Evolutionary conservation across 2,888 invertebrate species (phyloP), one percentile per base, ranked within the genome.

Genomic region (Drosophila falleni): DNA sequence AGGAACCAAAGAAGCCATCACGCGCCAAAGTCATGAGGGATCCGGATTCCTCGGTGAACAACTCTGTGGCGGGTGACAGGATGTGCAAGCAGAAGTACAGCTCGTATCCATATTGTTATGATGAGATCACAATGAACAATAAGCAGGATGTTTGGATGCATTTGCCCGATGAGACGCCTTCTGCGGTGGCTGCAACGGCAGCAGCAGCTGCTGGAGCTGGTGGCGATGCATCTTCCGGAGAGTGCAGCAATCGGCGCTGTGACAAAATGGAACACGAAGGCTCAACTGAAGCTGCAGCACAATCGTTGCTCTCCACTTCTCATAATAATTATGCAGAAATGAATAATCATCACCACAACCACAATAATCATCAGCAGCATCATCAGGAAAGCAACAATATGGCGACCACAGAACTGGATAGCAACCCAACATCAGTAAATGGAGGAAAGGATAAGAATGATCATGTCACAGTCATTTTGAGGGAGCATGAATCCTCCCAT

Each of bases 81-180:
- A 95, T 96, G 19, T 97, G 97, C 91, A 97, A 97, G 92, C 97
- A 97, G 83, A 97, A 96, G 90, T 97, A 97, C 89, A 97, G 97
- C n/a, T 96, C 97, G 41, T 97, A 97, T 91, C 97, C 97, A 0
- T 97, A 97, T 90, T 97, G 97, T 87, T 97, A 97, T 78, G 97
- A 96, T 80, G 97, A 97, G 91, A 97, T 97, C 41, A 95, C 96
- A 11, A 95, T 95, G 26, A 95, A 96, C 67, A 95, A 95, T 0
- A 95, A 95, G 84, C 95, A 94, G 70, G 94, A 95, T 66, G 94
- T 95, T 49, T 91, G 90, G 90, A 80, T 91, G 80, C 92, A 92
- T 77, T 72, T 92, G 72, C 91, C 92, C 0, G 87, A 89, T 44
- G 87, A 84, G 23, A 51, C 44, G 19, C 42, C 26, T 4, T 1